phyloP scores from a whole-genome alignment of 1,140 invertebrate species.

The Cataglyphis hispanica region DNA sequence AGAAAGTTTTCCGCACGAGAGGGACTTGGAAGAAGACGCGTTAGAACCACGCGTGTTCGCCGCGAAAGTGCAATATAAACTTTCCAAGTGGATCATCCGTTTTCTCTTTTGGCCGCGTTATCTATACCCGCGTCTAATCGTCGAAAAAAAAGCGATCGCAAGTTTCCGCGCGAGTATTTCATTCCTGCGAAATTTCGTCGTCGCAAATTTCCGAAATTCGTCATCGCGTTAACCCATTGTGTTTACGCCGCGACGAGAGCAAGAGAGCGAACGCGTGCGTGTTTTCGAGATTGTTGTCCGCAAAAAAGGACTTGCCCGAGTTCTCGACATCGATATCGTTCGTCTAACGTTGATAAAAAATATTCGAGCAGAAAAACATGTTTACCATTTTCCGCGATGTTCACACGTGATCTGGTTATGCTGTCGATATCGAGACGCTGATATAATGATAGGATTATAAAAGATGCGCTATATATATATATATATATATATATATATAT shows the following conservation, averaged over 20 bases:
- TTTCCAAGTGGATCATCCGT: conserved; percentile 30
- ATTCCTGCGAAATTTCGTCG: neutral
- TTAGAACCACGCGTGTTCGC: neutral
- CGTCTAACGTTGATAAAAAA: neutral
- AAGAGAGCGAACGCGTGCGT: neutral
- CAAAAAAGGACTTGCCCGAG: neutral
- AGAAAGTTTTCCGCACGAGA: conserved; percentile 10
- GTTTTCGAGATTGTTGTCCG: conserved; percentile 31
- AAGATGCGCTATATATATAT: neutral
- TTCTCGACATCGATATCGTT: neutral
- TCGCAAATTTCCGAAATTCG: neutral
- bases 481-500: too few relatives aligned
- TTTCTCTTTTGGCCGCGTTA: neutral
- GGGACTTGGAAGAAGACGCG: neutral
- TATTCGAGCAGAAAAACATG: conserved; percentile 49
- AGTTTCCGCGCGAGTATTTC: neutral
- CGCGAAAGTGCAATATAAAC: conserved; percentile 24
- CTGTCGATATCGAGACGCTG: neutral
- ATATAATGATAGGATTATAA: conserved; percentile 31
- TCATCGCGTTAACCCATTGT: conserved; percentile 2
- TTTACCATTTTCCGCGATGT: conserved; percentile 41
- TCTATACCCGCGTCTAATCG: conserved; percentile 3
- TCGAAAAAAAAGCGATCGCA: neutral
- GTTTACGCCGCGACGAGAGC: conserved; percentile 5
- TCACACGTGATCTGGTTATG: conserved; percentile 24